phyloP scores from a whole-genome alignment of 2,113 vertebrate genomes.

The Ageneiosus marmoratus region DNA sequence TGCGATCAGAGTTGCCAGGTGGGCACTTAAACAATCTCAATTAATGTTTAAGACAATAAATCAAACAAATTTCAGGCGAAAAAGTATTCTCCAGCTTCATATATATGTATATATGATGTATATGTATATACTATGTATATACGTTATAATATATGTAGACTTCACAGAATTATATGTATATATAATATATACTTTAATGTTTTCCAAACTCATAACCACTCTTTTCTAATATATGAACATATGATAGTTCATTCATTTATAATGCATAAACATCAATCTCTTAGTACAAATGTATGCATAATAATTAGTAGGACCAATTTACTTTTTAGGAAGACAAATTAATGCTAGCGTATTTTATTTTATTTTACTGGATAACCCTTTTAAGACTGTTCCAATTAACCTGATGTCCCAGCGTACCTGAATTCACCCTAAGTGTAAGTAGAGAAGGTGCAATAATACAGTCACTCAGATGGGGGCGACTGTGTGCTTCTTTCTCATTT shows the following conservation, averaged over 20 bases:
- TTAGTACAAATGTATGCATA: neutral
- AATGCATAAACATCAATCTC: neutral
- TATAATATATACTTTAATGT: no score
- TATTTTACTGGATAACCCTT: neutral
- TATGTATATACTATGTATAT: no score
- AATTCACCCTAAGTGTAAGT: neutral
- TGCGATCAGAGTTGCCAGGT: no score
- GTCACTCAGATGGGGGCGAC: conserved; percentile 25
- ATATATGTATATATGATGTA: no score
- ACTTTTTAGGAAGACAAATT: neutral
- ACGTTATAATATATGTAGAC: no score
- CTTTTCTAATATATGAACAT: neutral
- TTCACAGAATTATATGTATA: no score
- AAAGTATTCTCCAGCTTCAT: no score
- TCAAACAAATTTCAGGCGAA: no score
- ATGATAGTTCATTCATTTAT: neutral
- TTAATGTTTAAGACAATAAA: no score
- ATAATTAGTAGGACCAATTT: neutral
- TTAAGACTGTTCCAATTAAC: no score
- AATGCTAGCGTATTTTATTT: neutral
- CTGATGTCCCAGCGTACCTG: no score
- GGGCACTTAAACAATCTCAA: no score
- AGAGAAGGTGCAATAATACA: neutral
- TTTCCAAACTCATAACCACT: neutral
- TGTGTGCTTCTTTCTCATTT: neutral